Base-by-base conservation (phyloP, 2,113 vertebrate species). In the Cynoglossus semilaevis region DNA sequence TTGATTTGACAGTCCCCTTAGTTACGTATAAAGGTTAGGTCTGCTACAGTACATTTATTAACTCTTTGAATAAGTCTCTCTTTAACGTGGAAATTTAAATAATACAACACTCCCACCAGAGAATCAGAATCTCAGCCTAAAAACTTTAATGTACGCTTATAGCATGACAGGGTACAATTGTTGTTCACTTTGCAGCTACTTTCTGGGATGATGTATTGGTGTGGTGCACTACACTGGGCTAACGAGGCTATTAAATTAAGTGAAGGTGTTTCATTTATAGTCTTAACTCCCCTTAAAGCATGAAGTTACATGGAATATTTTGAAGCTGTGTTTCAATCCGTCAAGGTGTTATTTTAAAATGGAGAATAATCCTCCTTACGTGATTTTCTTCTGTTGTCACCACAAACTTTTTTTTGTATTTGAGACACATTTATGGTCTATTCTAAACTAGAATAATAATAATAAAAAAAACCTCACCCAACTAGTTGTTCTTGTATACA, bases 391-490 rank as follows among this genome's bases (percentile, higher is more conserved):
- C 60, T 63, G 63, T 67, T 79, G 73, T 74, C 70, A 72, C 61
- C 76, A 74, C 63, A 74, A 70, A 79, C 79, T 67, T 63, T 77
- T 77, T 59, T 44, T 36, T 36, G 35, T 36, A 36, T 36, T 36
- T 36, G 35, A 5, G 9, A 36, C 35, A 5, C 9, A 36, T 36
- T 36, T 36, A 36, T 5, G 35, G 9, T 9, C 35, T 36, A 7
- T 36, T 36, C 35, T 36, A 9, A 9, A 36, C 9, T n/a, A n/a
- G n/a, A n/a, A n/a, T n/a, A n/a, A n/a, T n/a, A n/a, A n/a, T n/a
- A n/a, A n/a, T n/a, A n/a, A n/a, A n/a, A n/a, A n/a, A n/a, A n/a
- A n/a, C n/a, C n/a, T n/a, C n/a, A n/a, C n/a, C n/a, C n/a, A n/a
- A n/a, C n/a, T n/a, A n/a, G n/a, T n/a, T n/a, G n/a, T n/a, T n/a